Evolutionary conservation across 1,140 invertebrate genomes (phyloP).

Genomic region (Dendroctonus ponderosae): DNA sequence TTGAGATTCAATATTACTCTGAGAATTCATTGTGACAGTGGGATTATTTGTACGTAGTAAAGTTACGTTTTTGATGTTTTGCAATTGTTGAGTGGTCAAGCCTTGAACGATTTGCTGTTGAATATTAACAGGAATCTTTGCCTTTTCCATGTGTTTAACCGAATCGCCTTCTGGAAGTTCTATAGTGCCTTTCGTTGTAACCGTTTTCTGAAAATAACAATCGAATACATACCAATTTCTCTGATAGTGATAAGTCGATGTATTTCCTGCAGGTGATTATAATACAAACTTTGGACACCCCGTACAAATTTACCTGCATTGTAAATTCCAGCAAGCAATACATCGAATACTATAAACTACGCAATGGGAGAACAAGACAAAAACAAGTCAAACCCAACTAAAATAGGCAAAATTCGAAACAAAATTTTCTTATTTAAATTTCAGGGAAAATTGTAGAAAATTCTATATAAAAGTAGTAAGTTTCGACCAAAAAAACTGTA

Average conservation of each 20-base stretch:
- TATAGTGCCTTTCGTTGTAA: constrained; percentile 13
- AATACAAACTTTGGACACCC: no score
- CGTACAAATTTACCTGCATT: no score
- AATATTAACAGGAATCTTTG: constrained; percentile 34
- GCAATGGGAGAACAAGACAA: neutral
- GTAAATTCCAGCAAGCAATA: no score
- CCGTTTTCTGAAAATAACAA: constrained; percentile 19
- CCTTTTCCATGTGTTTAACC: constrained; percentile 37
- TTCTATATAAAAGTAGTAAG: neutral
- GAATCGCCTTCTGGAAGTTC: constrained; percentile 18
- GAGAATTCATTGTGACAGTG: constrained; percentile 9
- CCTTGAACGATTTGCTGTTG: constrained; percentile 46
- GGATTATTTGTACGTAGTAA: constrained; percentile 37
- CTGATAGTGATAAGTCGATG: no score
- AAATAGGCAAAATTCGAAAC: no score
- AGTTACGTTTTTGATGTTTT: constrained; percentile 47
- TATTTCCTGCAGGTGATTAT: no score
- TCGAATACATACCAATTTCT: no score
- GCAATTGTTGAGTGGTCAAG: constrained; percentile 45
- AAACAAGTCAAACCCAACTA: neutral
- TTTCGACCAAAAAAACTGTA: neutral
- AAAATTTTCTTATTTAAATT: neutral
- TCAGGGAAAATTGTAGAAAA: neutral
- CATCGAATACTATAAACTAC: no score
- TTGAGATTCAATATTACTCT: constrained; percentile 13